phyloP scores from a whole-genome alignment of 2,888 invertebrate species.

The Trissonchulus sp. region DNA sequence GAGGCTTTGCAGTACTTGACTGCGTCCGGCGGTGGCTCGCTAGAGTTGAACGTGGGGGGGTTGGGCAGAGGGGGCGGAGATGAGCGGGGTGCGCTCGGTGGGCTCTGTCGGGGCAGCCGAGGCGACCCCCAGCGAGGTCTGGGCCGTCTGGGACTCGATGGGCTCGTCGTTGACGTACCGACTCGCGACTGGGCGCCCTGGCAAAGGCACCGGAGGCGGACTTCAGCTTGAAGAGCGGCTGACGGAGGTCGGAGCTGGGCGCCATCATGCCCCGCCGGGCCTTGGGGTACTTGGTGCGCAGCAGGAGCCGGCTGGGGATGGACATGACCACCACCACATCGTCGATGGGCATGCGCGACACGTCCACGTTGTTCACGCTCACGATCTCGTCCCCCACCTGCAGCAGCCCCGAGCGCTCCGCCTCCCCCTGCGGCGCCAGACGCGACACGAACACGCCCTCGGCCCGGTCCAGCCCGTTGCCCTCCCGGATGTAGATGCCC shows the following conservation, averaged over 20 bases:
- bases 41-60: too few relatives aligned
- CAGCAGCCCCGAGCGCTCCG: conserved; percentile 90
- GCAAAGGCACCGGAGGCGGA: conserved; percentile 10
- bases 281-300: conserved; percentile 70
- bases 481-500: conserved; percentile 88
- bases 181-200: background rate
- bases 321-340: conserved; percentile 99
- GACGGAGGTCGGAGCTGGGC: background rate
- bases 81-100: background rate
- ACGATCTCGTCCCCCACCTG: conserved; percentile 95
- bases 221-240: conserved; percentile 23
- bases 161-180: conserved; percentile 9
- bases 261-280: conserved; percentile 19
- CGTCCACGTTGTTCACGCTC: conserved; percentile 94
- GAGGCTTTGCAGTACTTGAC: too few relatives aligned
- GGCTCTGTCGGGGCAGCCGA: background rate
- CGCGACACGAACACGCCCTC: conserved; percentile 97
- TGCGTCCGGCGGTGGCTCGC: too few relatives aligned
- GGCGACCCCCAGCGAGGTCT: conserved; percentile 46
- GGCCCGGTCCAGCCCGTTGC: conserved; percentile 89
- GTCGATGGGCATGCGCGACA: conserved; percentile 92
- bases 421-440: conserved; percentile 76
- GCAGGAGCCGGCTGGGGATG: conserved; percentile 86
- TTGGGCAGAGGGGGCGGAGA: too few relatives aligned
- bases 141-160: conserved; percentile 41